Conservation (phyloP, 2,888 invertebrate genomes). For the Bugulina stolonifera region DNA sequence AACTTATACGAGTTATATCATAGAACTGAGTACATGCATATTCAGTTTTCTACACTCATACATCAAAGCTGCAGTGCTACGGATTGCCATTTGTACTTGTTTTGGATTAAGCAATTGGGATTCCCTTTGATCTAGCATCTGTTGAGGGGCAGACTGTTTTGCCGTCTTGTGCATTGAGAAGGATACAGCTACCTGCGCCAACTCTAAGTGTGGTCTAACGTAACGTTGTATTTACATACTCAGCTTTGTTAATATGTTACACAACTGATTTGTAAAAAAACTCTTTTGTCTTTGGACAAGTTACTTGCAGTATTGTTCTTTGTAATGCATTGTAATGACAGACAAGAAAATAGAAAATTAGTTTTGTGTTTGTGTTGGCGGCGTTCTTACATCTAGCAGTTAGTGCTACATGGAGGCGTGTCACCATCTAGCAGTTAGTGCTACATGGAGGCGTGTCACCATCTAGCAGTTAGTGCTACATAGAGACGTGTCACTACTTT, state of each 20-base stretch:
- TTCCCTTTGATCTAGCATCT: slow-evolving; percentile 22
- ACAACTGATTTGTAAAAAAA: neutral
- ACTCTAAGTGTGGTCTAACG: neutral
- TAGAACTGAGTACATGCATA: slow-evolving; percentile 12
- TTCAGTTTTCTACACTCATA: slow-evolving; percentile 14
- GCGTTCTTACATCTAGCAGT: neutral
- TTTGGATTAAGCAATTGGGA: slow-evolving; percentile 22
- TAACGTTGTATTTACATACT: neutral
- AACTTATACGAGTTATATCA: neutral
- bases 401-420: neutral
- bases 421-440: neutral
- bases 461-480: neutral
- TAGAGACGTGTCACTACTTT: neutral
- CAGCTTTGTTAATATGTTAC: neutral
- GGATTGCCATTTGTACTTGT: slow-evolving; percentile 24
- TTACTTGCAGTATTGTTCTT: neutral
- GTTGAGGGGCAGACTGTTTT: neutral
- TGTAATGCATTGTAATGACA: neutral
- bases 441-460: neutral
- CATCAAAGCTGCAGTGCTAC: slow-evolving; percentile 3
- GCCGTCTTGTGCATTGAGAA: neutral
- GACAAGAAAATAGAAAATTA: neutral
- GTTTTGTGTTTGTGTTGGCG: neutral
- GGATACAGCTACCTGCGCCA: neutral
- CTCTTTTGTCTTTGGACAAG: neutral